A percentile compares a stretch with the other conserved stretches of the same genome.
Conservation (phyloP, 2,888 invertebrate genomes). For the Limnephilus marmoratus region DNA sequence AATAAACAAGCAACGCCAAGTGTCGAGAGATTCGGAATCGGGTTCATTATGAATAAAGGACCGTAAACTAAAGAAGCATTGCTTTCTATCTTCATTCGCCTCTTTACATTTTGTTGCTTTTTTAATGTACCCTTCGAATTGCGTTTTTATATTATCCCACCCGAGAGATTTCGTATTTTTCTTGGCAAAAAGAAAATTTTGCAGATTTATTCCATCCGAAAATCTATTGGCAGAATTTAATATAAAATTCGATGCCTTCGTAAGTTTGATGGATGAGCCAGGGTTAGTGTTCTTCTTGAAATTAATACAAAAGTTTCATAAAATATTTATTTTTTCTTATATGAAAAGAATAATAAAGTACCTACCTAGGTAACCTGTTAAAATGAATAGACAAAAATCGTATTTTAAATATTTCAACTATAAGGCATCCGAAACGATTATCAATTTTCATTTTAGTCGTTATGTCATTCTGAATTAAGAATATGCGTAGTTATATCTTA, state of each 20-base stretch:
- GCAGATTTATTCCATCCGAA: conserved; percentile 52
- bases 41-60: conserved; percentile 41
- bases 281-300: conserved; percentile 49
- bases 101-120: conserved; percentile 35
- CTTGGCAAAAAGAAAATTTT: conserved; percentile 40
- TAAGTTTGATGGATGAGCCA: conserved; percentile 64
- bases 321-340: background rate
- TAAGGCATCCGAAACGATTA: too few species aligned
- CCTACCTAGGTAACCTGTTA: too few species aligned
- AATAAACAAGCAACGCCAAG: conserved; percentile 8
- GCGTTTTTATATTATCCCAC: conserved; percentile 21
- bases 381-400: too few species aligned
- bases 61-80: conserved; percentile 25
- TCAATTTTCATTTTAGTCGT: too few species aligned
- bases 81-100: conserved; percentile 25
- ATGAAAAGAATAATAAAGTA: too few species aligned
- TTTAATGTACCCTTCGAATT: conserved; percentile 29
- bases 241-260: conserved; percentile 61
- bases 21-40: conserved; percentile 9
- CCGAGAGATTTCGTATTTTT: conserved; percentile 24
- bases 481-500: too few species aligned
- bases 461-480: too few species aligned
- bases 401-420: too few species aligned
- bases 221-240: conserved; percentile 63
- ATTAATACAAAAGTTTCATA: conserved; percentile 19